Evolutionary conservation across 2,113 vertebrate species (phyloP).

Genomic region (Strix aluco): DNA sequence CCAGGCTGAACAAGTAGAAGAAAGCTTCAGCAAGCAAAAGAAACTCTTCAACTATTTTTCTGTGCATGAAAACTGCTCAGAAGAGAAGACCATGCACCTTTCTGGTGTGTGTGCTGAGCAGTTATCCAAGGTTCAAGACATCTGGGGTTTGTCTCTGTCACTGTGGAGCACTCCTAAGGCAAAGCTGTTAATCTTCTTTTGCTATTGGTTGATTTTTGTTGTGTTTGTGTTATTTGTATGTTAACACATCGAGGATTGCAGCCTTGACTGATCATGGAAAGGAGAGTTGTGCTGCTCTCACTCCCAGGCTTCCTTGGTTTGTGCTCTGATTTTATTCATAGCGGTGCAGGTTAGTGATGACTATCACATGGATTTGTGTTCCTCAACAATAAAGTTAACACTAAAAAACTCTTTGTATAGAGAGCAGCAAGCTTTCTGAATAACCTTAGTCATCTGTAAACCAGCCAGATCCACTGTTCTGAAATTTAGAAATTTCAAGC

Average conservation of each 20-base stretch:
- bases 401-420: not conserved
- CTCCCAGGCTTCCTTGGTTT: not conserved
- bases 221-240: not conserved
- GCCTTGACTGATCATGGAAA: not conserved
- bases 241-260: accelerated
- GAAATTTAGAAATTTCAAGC: not conserved
- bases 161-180: not conserved
- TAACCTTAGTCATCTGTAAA: not conserved
- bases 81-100: not conserved
- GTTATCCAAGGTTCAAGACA: not conserved
- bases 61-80: not conserved
- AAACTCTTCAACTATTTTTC: not conserved
- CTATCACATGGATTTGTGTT: accelerated
- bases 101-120: not conserved
- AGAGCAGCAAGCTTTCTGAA: not conserved
- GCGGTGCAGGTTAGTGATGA: not conserved
- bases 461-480: not conserved
- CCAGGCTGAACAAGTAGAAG: not conserved
- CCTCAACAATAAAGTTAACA: not conserved
- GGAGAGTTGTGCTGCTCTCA: not conserved
- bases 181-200: not conserved
- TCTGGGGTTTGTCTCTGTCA: not conserved
- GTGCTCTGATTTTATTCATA: not conserved
- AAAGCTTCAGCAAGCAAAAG: not conserved
- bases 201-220: accelerated